Evolutionary conservation across 2,888 invertebrate species (phyloP).

Genomic region (Drosophila quinaria): DNA sequence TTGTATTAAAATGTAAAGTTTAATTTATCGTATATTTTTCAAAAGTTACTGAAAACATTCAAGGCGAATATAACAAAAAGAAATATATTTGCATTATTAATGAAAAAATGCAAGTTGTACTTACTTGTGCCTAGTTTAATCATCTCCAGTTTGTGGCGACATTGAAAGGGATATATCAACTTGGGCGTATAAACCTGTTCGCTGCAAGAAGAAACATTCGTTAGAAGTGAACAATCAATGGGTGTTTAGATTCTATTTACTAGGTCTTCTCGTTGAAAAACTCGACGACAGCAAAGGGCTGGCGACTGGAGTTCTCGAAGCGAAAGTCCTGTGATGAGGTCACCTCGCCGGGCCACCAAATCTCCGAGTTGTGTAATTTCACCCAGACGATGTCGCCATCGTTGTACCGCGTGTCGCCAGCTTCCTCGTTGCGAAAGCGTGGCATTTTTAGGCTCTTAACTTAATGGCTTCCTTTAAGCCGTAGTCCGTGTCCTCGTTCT

Average conservation of each 20-base stretch:
- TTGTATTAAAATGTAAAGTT: too few relatives aligned
- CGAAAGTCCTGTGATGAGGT: constrained; percentile 89
- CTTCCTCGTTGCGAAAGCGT: constrained; percentile 50
- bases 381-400: constrained; percentile 95
- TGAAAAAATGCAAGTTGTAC: constrained; percentile 29
- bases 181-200: constrained; percentile 91
- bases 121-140: constrained; percentile 93
- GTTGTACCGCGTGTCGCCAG: constrained; percentile 78
- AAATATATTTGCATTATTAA: too few relatives aligned
- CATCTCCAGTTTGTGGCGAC: constrained; percentile 92
- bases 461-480: background rate
- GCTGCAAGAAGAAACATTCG: constrained; percentile 86
- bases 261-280: constrained; percentile 94
- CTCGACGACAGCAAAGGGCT: constrained; percentile 92
- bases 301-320: constrained; percentile 88
- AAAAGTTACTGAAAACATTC: too few relatives aligned
- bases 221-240: background rate
- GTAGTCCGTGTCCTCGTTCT: constrained; percentile 14
- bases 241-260: constrained; percentile 87
- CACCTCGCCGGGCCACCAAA: constrained; percentile 96
- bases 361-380: constrained; percentile 89
- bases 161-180: constrained; percentile 92
- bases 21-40: too few relatives aligned
- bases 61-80: too few relatives aligned
- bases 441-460: constrained; percentile 57